Conservation (phyloP, 1,140 invertebrate genomes). For the Eumaeus atala region DNA sequence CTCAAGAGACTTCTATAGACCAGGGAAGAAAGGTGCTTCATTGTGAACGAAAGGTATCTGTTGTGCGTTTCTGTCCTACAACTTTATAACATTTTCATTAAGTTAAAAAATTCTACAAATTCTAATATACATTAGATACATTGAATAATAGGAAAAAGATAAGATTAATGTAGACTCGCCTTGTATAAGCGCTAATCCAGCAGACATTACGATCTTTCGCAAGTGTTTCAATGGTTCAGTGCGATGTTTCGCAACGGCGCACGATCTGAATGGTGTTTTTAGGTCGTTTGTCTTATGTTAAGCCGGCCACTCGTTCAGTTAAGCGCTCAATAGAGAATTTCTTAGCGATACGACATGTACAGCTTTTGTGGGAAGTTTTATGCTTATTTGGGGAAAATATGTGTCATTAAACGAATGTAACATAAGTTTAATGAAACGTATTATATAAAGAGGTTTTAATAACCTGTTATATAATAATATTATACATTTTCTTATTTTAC, state of each 20-base stretch:
- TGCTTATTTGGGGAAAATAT: background rate
- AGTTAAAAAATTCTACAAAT: too few relatives aligned
- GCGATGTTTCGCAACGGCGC: constrained; percentile 16
- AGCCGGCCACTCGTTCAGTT: constrained; percentile 22
- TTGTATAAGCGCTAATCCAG: constrained; percentile 5
- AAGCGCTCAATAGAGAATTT: constrained; percentile 20
- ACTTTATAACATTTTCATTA: too few relatives aligned
- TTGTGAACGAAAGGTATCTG: too few relatives aligned
- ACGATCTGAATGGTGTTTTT: constrained; percentile 22
- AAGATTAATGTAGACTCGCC: background rate
- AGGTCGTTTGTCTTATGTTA: constrained; percentile 24
- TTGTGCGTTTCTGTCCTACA: too few relatives aligned
- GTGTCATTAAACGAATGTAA: too few relatives aligned
- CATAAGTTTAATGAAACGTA: too few relatives aligned
- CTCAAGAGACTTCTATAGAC: too few relatives aligned
- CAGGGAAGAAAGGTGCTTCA: too few relatives aligned
- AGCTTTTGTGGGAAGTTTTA: constrained; percentile 4
- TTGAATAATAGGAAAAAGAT: background rate
- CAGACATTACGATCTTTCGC: constrained; percentile 17
- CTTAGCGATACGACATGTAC: constrained; percentile 15
- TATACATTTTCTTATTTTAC: too few relatives aligned
- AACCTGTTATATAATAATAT: too few relatives aligned
- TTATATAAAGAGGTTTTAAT: too few relatives aligned
- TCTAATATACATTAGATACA: too few relatives aligned
- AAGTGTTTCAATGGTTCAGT: constrained; percentile 15